These are phyloP conservation scores for Sebastes itinus DNA, from an alignment of 2,797 vertebrate species.

Conservation along the genomic window DNA sequence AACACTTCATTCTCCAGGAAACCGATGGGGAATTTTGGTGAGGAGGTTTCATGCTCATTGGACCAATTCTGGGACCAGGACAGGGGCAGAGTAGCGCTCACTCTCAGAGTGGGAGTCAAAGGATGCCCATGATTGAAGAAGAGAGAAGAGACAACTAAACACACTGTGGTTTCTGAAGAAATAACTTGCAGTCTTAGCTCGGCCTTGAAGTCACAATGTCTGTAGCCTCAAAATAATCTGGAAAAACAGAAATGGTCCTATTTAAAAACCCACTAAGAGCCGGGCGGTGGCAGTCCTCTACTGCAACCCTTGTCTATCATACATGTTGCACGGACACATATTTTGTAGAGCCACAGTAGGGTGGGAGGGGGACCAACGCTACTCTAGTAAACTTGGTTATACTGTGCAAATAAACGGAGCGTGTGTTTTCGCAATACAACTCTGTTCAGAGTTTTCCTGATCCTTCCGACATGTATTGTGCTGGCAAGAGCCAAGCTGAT, in stretches of 20 bases:
- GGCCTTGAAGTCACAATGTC: background rate
- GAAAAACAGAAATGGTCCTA: background rate
- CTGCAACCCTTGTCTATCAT: background rate
- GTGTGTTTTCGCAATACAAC: background rate
- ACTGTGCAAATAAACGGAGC: background rate
- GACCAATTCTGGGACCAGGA: background rate
- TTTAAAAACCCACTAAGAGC: background rate
- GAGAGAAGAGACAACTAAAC: background rate
- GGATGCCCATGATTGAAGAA: background rate
- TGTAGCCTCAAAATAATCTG: background rate
- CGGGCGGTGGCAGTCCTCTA: background rate
- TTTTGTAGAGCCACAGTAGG: background rate
- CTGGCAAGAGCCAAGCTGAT: background rate
- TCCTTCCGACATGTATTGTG: background rate
- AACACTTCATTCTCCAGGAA: conserved; percentile 21
- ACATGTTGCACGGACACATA: background rate
- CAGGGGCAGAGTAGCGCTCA: background rate
- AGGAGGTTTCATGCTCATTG: background rate
- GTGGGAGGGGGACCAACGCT: background rate
- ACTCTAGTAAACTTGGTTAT: background rate
- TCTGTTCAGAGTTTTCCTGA: background rate
- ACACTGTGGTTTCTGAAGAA: background rate
- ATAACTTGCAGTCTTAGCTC: background rate
- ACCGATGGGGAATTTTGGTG: background rate
- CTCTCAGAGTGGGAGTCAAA: background rate